Evolutionary conservation across 1,140 invertebrate species (phyloP), one percentile per base, ranked within the genome.

Genomic region (Bombyx mori): DNA sequence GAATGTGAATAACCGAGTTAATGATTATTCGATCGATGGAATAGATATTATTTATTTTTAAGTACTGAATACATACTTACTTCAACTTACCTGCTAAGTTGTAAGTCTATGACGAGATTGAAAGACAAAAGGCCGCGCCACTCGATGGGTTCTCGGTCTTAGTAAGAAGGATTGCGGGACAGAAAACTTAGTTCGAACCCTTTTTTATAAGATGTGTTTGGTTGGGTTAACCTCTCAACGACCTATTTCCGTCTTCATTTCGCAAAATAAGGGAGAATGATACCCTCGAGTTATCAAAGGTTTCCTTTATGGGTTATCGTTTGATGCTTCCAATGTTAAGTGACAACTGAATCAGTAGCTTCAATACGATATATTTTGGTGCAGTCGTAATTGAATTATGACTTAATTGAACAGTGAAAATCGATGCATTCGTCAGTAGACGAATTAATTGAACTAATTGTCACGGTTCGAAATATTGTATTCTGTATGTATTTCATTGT

Each of bases 371-470:
- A 26, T 54, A 54, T 54, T 35, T 35, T 46, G 44, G 26, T 46
- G 12, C 44, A 44, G 49, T 43, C 26, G n/a, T 54, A 62, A 62
- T 76, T 69, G 70, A 75, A 75, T 77, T 69, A 73, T 69, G 59
- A 63, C 58, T 67, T 71, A 70, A 71, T 69, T 65, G 62, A 60
- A 61, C 68, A 51, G 68, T 63, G 62, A 52, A 68, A 73, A 73
- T 72, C 65, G 68, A 73, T 79, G 73, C 65, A 72, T 75, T 75
- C 72, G 69, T 60, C 61, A 69, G 57, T 57, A 71, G 58, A 56
- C 58, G 61, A 66, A 60, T 71, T 71, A 71, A 77, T 77, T 75
- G 63, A 68, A 71, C 71, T 68, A 74, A 72, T 77, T 67, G 65
- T 61, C 65, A 56, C 60, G 64, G 65, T 62, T 35, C 53, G 61